Conservation (phyloP, 2,113 vertebrate genomes). For the Manacus vitellinus region DNA sequence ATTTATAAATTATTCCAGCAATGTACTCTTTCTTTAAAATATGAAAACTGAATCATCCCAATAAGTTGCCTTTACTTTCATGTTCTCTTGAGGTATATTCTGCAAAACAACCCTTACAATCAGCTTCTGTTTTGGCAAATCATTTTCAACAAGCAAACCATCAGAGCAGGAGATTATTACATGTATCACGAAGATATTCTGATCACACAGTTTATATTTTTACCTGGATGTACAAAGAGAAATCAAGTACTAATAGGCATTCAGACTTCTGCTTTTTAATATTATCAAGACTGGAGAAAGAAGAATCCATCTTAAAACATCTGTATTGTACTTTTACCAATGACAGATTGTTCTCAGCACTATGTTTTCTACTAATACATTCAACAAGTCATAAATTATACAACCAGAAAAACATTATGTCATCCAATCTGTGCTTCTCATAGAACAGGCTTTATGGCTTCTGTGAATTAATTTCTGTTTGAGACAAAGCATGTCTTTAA, state of each 20-base stretch:
- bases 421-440: constrained; percentile 30
- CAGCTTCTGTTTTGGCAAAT: not conserved
- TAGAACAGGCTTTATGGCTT: constrained; percentile 43
- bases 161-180: not conserved
- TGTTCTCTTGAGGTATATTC: not conserved
- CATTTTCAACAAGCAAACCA: not conserved
- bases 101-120: not conserved
- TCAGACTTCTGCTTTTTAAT: not conserved
- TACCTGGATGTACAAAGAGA: not conserved
- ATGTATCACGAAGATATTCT: not conserved
- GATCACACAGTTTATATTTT: not conserved
- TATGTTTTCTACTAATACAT: constrained; percentile 36
- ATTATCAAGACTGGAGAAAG: not conserved
- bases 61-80: not conserved
- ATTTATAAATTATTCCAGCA: not conserved
- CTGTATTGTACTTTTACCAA: not conserved
- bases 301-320: not conserved
- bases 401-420: constrained; percentile 46
- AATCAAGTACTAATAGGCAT: not conserved
- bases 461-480: constrained; percentile 55
- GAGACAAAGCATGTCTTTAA: constrained; percentile 1
- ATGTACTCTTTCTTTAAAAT: not conserved
- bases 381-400: constrained; percentile 44
- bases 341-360: constrained; percentile 19
- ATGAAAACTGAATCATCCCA: not conserved